Percentiles rank a stretch among this genome's conserved stretches.
phyloP scores from a whole-genome alignment of 2,113 vertebrate genomes.

The Nymphicus hollandicus region DNA sequence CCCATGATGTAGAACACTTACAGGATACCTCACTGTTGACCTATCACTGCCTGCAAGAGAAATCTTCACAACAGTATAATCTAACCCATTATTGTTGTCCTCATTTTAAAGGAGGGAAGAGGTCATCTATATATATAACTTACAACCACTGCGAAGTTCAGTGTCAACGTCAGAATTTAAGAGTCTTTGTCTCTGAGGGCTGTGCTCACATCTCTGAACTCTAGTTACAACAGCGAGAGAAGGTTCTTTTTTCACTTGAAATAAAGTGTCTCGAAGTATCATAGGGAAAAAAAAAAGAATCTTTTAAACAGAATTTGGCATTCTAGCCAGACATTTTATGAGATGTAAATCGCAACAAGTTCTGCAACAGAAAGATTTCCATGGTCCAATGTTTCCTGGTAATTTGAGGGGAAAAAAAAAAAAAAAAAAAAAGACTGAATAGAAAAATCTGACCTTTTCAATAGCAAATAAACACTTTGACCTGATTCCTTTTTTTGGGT shows the following conservation, averaged over 20 bases:
- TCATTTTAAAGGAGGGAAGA: neutral
- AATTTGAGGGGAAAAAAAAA: neutral
- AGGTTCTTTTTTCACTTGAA: neutral
- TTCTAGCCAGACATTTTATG: neutral
- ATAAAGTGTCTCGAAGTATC: neutral
- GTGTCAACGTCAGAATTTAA: neutral
- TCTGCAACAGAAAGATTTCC: neutral
- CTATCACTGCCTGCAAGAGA: neutral
- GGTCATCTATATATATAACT: neutral
- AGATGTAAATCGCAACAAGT: neutral
- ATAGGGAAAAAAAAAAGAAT: neutral
- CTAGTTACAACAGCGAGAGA: neutral
- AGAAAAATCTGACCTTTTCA: neutral
- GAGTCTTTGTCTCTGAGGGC: neutral
- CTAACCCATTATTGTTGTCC: neutral
- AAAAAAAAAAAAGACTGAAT: neutral
- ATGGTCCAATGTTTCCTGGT: neutral
- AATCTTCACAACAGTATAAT: neutral
- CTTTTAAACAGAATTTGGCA: neutral
- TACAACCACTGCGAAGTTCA: neutral
- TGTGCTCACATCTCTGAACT: neutral
- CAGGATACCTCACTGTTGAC: neutral
- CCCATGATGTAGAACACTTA: rapidly evolving
- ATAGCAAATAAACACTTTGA: neutral
- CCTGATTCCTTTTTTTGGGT: rapidly evolving